phyloP scores from a whole-genome alignment of 2,797 vertebrate species.

The Lerista edwardsae region DNA sequence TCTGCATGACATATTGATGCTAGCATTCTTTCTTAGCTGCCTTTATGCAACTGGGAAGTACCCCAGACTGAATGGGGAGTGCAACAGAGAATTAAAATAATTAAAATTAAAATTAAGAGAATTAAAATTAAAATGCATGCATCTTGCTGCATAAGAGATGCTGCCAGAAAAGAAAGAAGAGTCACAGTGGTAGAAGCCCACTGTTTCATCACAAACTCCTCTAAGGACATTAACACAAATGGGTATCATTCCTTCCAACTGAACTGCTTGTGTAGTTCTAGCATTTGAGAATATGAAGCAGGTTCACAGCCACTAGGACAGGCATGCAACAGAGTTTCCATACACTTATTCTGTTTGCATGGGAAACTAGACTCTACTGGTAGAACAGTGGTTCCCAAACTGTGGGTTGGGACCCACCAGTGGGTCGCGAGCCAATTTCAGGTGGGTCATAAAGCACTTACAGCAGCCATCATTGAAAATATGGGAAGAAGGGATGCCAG shows the following conservation, averaged over 20 bases:
- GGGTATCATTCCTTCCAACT: background rate
- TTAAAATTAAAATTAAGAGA: too few relatives aligned
- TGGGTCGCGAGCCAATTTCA: too few relatives aligned
- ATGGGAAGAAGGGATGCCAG: too few relatives aligned
- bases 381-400: background rate
- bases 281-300: background rate
- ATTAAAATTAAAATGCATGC: background rate
- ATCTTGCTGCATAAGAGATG: background rate
- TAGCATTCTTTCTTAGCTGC: too few relatives aligned
- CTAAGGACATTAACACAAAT: background rate
- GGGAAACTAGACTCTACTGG: background rate
- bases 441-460: too few relatives aligned
- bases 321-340: background rate
- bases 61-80: background rate
- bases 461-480: too few relatives aligned
- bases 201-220: background rate
- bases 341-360: background rate
- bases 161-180: background rate
- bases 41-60: background rate
- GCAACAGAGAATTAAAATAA: background rate
- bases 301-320: background rate
- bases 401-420: too few relatives aligned
- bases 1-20: background rate
- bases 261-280: background rate
- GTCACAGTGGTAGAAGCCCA: background rate